Evolutionary conservation across 2,113 vertebrate genomes (phyloP), one percentile per base, ranked within the genome.

Genomic region (Excalfactoria chinensis): DNA sequence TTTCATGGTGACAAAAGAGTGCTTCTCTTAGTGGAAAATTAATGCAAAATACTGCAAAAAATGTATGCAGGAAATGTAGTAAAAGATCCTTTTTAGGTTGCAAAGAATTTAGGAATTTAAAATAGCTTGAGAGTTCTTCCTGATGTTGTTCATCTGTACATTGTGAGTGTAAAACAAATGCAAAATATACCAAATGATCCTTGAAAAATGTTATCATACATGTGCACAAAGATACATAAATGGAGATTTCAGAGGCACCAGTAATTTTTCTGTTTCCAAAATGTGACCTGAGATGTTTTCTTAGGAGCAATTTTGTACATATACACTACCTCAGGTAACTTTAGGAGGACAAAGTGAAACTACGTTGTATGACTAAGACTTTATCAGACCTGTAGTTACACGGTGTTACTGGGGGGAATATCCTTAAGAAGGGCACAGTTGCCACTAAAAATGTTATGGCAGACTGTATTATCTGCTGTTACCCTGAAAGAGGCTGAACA

Each of bases 121-220:
- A 62, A 37, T 46, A 34, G 22, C 26, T 74, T 55, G 62, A 32
- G 25, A 41, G 6, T 8, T 71, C 18, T 58, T 41, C 60, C 2
- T 0, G 4, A 4, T 48, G 11, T 49, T 66, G 11, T 72, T 15
- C 46, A 85, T 77, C 19, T 51, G 26, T 70, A 67, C 5, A 5
- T 6, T 41, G 13, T 25, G 7, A 25, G n/a, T 72, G 56, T 19
- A 66, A 86, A 77, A 51, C 18, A 34, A 80, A 14, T 41, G 18
- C 28, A 78, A 66, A 56, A 55, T 71, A 0, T n/a, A 21, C 34
- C 44, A 41, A 26, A 13, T 17, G n/a, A 22, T 85, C 59, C 37
- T 55, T 55, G 16, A 59, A 68, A 78, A 87, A 20, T 23, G 1
- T 41, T 74, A 8, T 2, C 0, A 0, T 67, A 14, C 2, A 13